Conservation (phyloP, 2,113 vertebrate genomes). For the Pseudopipra pipra region DNA sequence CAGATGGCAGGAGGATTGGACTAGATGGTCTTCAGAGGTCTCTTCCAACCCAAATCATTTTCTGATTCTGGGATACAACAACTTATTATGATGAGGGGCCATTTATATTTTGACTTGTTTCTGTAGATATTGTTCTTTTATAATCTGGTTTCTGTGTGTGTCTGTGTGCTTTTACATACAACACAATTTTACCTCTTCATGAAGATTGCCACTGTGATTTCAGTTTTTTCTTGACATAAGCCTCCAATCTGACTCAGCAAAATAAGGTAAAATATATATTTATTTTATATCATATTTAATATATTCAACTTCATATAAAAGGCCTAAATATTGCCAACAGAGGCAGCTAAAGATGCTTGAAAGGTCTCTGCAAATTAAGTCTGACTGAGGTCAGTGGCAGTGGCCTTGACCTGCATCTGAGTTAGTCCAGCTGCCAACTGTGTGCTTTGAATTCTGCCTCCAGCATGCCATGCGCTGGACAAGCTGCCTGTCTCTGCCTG, state of each 20-base stretch:
- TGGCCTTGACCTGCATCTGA: not conserved
- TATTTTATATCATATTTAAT: not conserved
- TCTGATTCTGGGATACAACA: not conserved
- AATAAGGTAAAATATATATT: not conserved
- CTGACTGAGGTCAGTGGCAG: not conserved
- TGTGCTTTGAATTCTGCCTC: not conserved
- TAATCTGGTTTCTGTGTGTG: not conserved
- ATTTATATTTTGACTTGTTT: not conserved
- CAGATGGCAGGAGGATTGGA: not conserved
- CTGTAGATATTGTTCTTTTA: not conserved
- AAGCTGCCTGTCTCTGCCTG: not conserved
- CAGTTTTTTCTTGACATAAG: not conserved
- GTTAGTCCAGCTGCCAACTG: not conserved
- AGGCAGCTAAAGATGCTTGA: not conserved
- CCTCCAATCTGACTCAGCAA: not conserved
- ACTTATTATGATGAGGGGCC: not conserved
- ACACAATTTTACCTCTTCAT: not conserved
- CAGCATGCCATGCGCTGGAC: not conserved
- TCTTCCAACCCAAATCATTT: not conserved
- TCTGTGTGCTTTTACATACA: not conserved
- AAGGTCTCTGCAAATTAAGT: not conserved
- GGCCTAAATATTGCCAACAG: not conserved
- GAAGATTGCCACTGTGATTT: not conserved
- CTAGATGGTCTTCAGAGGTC: not conserved
- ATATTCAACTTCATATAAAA: not conserved